Evolutionary conservation across 2,888 invertebrate species (phyloP), one percentile per base, ranked within the genome.

Genomic region (Cosmorhoe ocellata): DNA sequence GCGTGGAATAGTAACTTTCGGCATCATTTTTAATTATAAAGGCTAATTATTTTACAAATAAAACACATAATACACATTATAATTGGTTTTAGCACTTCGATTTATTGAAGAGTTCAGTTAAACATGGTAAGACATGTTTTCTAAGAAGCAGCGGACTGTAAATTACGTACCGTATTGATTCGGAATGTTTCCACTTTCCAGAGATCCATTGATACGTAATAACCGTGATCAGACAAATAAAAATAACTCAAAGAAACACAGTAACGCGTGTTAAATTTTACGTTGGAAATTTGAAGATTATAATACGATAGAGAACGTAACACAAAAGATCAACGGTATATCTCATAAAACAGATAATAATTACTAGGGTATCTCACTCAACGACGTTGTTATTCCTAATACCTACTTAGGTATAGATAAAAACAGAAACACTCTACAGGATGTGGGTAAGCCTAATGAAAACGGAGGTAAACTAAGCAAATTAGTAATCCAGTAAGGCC

Each of bases 121-220:
- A 6, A 24, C 24, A 24, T 7, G 11, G 22, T 11, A 9, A 36
- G 50, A 33, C 39, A 42, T 36, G 48, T 32, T 66, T 18, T 63
- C 64, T 50, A 13, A 61, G 63, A 63, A 64, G 39, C 51, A 58
- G 51, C 49, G 50, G 58, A 38, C 43, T 48, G 55, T 44, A 59
- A 63, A 61, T 64, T 51, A 48, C 44, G 45, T 40, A 33, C 36
- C 22, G 22, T 36, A 11, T 14, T 28, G 40, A 27, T 26, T 9
- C 49, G 45, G 46, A 52, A 52, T 48, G 60, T 49, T 43, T 53
- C 44, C 37, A 50, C 59, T 49, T 43, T 53, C 44, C 37, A 50
- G 52, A 42, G 40, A 49, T 64, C 57, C 57, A 64, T 63, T 51
- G 56, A 59, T 51, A 53, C 48, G 36, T 64, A 61, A 65, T 64